Base-by-base conservation (phyloP, 2,113 vertebrate species). In the Chascanopsetta lugubris region DNA sequence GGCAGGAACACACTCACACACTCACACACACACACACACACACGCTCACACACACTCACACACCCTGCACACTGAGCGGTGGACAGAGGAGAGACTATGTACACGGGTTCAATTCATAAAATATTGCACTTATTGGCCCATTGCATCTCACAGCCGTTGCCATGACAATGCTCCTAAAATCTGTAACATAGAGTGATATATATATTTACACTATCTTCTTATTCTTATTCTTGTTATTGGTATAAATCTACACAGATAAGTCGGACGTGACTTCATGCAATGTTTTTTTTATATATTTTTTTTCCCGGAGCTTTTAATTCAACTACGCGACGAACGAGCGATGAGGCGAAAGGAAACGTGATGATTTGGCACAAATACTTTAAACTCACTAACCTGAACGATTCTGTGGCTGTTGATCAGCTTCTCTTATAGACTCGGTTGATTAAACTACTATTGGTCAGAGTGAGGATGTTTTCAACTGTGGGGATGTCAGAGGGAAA, bases 101-200 rank as follows among this genome's bases (percentile, higher is more conserved):
- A 97, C 95, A 95, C 85, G 91, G 88, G 94, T 38, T 91, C 93
- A 94, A 94, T 92, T 96, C 89, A 93, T 93, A 94, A 95, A 97
- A 96, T 98, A 98, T 98, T 98, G 96, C 96, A 98, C 96, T 93
- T 97, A 93, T 95, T 97, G 96, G 96, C 96, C 96, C 95, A 96
- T 96, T 89, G 93, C 95, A 93, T 93, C 91, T 95, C 95, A 94
- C 77, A 92, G 90, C 86, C 3, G 77, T 42, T 45, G 79, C 86
- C 85, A 77, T 92, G 95, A 95, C 87, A 91, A 94, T 92, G 94
- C 94, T 77, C 58, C 82, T 89, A 91, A 85, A 27, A 87, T 89
- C 73, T 83, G 85, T 86, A 86, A 88, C 82, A 87, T 73, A 88
- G 74, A 82, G 57, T 75, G 93, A 92, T 93, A 94, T 85, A 79